Percentiles rank a stretch among this genome's conserved stretches.
Evolutionary conservation across 2,888 invertebrate species (phyloP).

Genomic region (Capitulum mitella): DNA sequence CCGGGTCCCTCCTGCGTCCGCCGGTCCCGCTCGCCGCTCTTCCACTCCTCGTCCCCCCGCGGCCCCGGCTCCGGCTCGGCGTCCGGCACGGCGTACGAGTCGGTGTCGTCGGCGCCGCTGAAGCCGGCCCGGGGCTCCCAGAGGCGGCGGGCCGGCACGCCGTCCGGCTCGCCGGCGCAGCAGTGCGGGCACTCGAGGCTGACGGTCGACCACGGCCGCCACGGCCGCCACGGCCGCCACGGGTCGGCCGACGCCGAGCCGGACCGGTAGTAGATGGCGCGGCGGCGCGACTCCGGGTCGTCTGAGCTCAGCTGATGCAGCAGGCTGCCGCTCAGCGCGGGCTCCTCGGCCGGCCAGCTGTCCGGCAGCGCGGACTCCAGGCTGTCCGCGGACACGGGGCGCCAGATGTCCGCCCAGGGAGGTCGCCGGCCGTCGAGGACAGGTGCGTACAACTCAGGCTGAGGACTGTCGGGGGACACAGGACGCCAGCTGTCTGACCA

Average conservation of each 20-base stretch:
- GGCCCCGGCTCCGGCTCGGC: not conserved
- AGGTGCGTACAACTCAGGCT: no score
- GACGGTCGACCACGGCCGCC: not conserved
- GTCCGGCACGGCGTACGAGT: not conserved
- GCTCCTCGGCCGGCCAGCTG: not conserved
- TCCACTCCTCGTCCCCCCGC: not conserved
- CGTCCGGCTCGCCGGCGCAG: not conserved
- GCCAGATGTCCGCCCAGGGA: not conserved
- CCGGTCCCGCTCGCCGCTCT: not conserved
- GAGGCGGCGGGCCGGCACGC: no score
- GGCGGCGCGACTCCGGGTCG: not conserved
- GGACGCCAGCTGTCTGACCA: no score
- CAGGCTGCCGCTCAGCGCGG: not conserved
- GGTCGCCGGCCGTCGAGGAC: not conserved
- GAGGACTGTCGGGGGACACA: no score
- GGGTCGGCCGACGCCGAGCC: not conserved
- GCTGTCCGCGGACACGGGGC: not conserved
- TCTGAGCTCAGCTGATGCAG: not conserved
- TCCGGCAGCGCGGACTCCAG: not conserved
- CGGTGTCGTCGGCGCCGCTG: not conserved
- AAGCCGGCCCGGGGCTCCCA: no score
- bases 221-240: slow-evolving; percentile 5
- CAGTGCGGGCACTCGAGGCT: slow-evolving; percentile 16
- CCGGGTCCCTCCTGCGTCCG: not conserved
- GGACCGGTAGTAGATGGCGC: not conserved